These are phyloP conservation scores for Colostygia pectinataria DNA, from an alignment of 2,888 invertebrate species.

Conservation along the genomic window DNA sequence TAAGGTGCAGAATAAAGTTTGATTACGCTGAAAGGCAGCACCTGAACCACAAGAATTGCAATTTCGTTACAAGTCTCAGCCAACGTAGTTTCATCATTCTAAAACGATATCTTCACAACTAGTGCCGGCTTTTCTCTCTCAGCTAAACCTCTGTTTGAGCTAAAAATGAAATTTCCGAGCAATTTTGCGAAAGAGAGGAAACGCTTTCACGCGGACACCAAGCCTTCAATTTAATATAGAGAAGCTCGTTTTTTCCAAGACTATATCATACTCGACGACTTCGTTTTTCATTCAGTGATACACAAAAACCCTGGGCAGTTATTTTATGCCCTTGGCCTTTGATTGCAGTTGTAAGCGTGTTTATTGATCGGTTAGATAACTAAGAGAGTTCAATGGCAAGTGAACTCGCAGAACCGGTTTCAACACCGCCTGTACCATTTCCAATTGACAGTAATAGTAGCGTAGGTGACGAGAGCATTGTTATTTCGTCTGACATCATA, in stretches of 20 bases:
- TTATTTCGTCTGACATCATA: slow-evolving; percentile 42
- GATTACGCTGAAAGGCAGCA: slow-evolving; percentile 33
- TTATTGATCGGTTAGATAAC: slow-evolving; percentile 33
- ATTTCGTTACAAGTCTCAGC: slow-evolving; percentile 18
- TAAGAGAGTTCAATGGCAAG: slow-evolving; percentile 37
- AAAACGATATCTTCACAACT: slow-evolving; percentile 14
- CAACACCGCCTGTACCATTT: slow-evolving; percentile 38
- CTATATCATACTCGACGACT: slow-evolving; percentile 35
- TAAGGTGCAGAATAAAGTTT: slow-evolving; percentile 39
- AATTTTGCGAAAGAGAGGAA: slow-evolving; percentile 46
- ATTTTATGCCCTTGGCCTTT: neutral
- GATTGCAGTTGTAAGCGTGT: slow-evolving; percentile 16
- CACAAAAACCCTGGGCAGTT: too few relatives aligned
- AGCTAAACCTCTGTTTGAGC: slow-evolving; percentile 35
- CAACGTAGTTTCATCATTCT: slow-evolving; percentile 20
- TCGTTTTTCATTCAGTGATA: slow-evolving; percentile 3
- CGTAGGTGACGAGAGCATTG: slow-evolving; percentile 53
- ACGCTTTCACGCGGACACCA: slow-evolving; percentile 35
- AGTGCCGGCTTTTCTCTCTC: slow-evolving; percentile 14
- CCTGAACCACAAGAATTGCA: slow-evolving; percentile 17
- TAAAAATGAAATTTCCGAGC: slow-evolving; percentile 47
- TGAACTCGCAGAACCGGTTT: slow-evolving; percentile 41
- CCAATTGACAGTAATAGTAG: slow-evolving; percentile 60
- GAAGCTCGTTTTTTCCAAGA: slow-evolving; percentile 40
- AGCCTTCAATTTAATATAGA: slow-evolving; percentile 43